Evolutionary conservation across 2,888 invertebrate species (phyloP).

Genomic region (Clitarchus hookeri): DNA sequence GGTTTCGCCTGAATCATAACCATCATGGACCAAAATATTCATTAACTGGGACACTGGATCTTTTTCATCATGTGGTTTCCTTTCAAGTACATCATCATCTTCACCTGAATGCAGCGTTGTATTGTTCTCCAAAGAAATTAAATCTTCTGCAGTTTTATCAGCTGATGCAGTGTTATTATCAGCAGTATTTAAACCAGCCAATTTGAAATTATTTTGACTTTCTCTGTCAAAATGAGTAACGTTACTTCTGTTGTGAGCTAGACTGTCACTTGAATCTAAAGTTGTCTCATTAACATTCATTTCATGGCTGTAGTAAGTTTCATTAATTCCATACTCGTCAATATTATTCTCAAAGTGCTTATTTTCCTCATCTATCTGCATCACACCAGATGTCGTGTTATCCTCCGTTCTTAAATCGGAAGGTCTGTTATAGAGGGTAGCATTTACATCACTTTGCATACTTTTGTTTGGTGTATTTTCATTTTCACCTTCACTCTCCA

Average conservation of each 20-base stretch:
- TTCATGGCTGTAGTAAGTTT: not conserved
- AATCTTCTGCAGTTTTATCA: not conserved
- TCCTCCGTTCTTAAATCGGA: not conserved
- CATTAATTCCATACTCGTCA: not conserved
- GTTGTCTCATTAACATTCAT: not conserved
- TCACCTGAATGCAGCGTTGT: not conserved
- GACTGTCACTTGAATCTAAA: not conserved
- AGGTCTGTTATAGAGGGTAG: not conserved
- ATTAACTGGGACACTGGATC: not conserved
- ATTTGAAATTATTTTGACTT: slow-evolving; percentile 1
- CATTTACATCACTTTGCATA: not conserved
- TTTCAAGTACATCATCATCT: not conserved
- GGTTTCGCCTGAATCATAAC: not conserved
- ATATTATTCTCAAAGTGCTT: not conserved
- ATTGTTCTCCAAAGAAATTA: not conserved
- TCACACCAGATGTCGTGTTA: not conserved
- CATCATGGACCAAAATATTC: not conserved
- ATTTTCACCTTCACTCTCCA: not conserved
- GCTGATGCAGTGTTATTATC: no score
- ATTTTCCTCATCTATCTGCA: not conserved
- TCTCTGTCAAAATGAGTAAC: no score
- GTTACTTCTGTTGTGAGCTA: not conserved
- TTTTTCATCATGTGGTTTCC: not conserved
- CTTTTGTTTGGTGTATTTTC: no score
- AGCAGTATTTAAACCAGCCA: not conserved